These are phyloP conservation scores for Athrips mouffetella DNA, from an alignment of 2,888 invertebrate species.

Conservation along the genomic window DNA sequence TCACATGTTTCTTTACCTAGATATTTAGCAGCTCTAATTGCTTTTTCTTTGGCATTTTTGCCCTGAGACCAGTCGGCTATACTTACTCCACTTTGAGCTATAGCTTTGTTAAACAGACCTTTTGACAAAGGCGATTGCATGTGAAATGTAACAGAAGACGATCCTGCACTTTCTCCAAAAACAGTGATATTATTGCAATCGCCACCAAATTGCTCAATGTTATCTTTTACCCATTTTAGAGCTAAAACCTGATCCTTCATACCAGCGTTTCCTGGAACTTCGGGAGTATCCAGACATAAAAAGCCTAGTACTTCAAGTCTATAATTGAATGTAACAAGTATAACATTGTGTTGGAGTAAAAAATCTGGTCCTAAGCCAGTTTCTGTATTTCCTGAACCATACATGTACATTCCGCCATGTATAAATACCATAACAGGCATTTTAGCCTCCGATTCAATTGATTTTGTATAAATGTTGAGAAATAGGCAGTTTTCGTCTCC, in stretches of 20 bases:
- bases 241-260: conserved; percentile 51
- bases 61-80: conserved; percentile 32
- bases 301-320: conserved; percentile 51
- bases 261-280: conserved; percentile 52
- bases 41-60: conserved; percentile 26
- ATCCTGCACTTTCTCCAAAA: conserved; percentile 55
- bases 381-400: conserved; percentile 43
- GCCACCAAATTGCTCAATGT: conserved; percentile 43
- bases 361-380: conserved; percentile 44
- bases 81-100: conserved; percentile 46
- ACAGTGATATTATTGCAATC: conserved; percentile 45
- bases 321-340: conserved; percentile 58
- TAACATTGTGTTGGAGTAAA: conserved; percentile 48
- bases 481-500: conserved; percentile 53
- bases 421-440: conserved; percentile 57
- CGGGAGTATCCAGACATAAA: conserved; percentile 40
- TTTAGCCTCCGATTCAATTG: conserved; percentile 28
- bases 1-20: conserved; percentile 32
- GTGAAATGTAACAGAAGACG: conserved; percentile 46
- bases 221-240: conserved; percentile 42
- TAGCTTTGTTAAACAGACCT: conserved; percentile 49
- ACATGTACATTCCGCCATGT: conserved; percentile 50
- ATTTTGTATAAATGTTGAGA: conserved; percentile 46
- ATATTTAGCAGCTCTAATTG: conserved; percentile 29
- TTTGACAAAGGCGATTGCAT: conserved; percentile 50